Conservation (phyloP, 2,888 invertebrate genomes). For the Ephialtes manifestator region DNA sequence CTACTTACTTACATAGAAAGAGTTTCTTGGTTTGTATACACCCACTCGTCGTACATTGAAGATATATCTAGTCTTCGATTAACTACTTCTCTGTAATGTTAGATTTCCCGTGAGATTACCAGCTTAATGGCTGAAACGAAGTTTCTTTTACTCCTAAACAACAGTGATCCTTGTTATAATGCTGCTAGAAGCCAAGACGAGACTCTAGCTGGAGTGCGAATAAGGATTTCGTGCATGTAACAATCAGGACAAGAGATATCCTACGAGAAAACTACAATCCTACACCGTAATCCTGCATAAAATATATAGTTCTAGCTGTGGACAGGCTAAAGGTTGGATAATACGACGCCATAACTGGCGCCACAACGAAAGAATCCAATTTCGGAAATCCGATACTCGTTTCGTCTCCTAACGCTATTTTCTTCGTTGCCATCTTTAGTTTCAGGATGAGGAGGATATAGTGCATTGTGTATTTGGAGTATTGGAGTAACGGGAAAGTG, state of each 20-base stretch:
- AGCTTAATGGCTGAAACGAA: constrained; percentile 63
- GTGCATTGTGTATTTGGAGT: constrained; percentile 29
- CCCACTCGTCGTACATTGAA: background rate
- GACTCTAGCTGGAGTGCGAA: constrained; percentile 19
- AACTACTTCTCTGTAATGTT: constrained; percentile 64
- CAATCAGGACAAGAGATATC: constrained; percentile 51
- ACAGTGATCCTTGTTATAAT: constrained; percentile 61
- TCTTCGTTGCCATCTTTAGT: constrained; percentile 59
- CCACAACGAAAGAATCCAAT: constrained; percentile 68
- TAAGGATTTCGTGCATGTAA: constrained; percentile 54
- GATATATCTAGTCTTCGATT: constrained; percentile 55
- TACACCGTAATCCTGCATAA: constrained; percentile 23
- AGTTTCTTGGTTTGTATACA: constrained; percentile 47
- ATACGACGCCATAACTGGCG: constrained; percentile 70
- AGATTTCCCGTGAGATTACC: constrained; percentile 70
- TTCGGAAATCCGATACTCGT: constrained; percentile 68
- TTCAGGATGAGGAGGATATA: constrained; percentile 37
- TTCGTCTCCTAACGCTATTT: constrained; percentile 64
- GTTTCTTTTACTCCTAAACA: constrained; percentile 68
- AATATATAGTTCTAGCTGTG: constrained; percentile 20
- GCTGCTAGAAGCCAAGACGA: constrained; percentile 4
- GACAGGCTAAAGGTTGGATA: constrained; percentile 61
- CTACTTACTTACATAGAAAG: constrained; percentile 47
- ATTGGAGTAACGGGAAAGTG: constrained; percentile 25
- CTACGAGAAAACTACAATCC: constrained; percentile 53